Base-by-base conservation (phyloP, 30 jellyfish, hydroid and myxozoan species). In the Cassiopea xamachana region DNA sequence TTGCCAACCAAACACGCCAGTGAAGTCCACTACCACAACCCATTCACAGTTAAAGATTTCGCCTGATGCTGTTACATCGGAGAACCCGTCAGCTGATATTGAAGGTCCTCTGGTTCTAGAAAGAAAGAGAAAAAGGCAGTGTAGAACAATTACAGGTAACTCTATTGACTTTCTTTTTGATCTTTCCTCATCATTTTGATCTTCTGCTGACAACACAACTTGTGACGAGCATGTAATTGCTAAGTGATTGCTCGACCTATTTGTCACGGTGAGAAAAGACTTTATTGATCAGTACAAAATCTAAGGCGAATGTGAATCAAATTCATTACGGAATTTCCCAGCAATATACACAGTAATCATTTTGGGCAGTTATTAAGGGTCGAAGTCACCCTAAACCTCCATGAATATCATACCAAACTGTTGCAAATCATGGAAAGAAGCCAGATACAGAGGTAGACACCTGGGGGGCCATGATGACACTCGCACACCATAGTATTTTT, bases 121-220 rank as follows among this genome's bases (percentile, higher is more conserved):
- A 3, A 45, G 83, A 45, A 83, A 83, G 47, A 68, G 91, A 67
- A 83, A 83, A 49, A 48, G 72, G 64, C 91, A 74, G n/a, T 81
- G 68, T 59, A 83, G 69, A 44, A 83, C 91, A 3, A 83, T 83
- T 1, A 83, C 91, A 14, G 91, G 91, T 83, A 83, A 83, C 73
- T 27, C 47, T 27, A 39, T 46, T 8, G 14, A 59, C 8, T 9
- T 2, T 64, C 15, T 64, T 64, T 2, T 14, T 64, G 27, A 5
- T 9, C 19, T 13, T 64, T 64, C 15, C 15, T 64, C 19, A 27
- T 2, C 15, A 9, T 64, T 64, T 64, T 27, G 27, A 9, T 17
- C 7, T 6, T 55, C 12, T 55, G 12, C 64, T 55, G 64, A 10
- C 10, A 55, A 27, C 39, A 10, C 64, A 55, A 10, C 12, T 55